Evolutionary conservation across 2,113 vertebrate genomes (phyloP), one percentile per base, ranked within the genome.

Genomic region (Scopus umbretta): DNA sequence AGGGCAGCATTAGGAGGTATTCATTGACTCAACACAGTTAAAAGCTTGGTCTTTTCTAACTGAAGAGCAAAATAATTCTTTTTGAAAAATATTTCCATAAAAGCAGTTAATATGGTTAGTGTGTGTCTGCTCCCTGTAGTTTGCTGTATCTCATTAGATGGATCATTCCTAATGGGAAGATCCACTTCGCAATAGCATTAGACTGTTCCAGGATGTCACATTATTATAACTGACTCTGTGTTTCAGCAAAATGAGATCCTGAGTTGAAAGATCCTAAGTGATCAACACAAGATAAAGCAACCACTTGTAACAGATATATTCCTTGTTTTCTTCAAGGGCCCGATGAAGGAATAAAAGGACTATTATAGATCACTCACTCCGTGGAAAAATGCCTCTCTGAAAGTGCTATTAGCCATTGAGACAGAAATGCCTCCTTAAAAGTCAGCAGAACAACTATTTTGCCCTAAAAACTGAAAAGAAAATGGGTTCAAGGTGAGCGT

Each of bases 121-220:
- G 47, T 84, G 50, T 38, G 38, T 70, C 85, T 95, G 90, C 42
- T 92, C 67, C 74, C 49, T 91, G 61, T 47, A 73, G 71, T 45
- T 94, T 72, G 66, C 75, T 67, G 7, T 53, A 38, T 63, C 81
- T 83, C 70, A 74, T 80, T 83, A 82, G 66, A 40, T 42, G 52
- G 87, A 53, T 74, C 75, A 56, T 73, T 93, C 86, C 55, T 88
- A 86, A 93, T 93, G 65, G 90, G 42, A 95, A 80, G 88, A 86
- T 83, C 92, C 75, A 83, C 92, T 86, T 86, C 2, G 2, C 86
- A 88, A 62, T 74, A 80, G 75, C 59, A 88, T 92, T 94, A 90
- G 55, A 45, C 29, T 80, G 29, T 74, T 80, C 63, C 90, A 71
- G 67, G 79, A 94, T 85, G 71, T 86, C 85, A 66, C 14, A 2